phyloP scores from a whole-genome alignment of 2,888 invertebrate genomes.

The Chrysomela aeneicollis region DNA sequence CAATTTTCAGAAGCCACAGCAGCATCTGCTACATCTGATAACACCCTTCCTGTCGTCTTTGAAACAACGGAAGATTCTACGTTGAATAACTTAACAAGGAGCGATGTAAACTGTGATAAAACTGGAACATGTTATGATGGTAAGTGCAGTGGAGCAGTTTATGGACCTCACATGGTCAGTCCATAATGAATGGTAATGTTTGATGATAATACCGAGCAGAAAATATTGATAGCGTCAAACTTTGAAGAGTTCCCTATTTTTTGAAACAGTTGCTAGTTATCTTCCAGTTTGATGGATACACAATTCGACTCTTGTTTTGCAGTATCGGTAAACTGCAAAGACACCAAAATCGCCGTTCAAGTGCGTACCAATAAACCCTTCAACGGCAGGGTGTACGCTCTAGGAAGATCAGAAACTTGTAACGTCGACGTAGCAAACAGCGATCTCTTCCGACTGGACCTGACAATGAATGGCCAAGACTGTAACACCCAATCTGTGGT shows the following conservation, averaged over 20 bases:
- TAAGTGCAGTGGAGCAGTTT: too few relatives aligned
- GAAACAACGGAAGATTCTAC: slow-evolving; percentile 80
- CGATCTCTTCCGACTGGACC: slow-evolving; percentile 88
- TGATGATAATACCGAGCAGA: too few relatives aligned
- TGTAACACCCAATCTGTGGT: slow-evolving; percentile 96
- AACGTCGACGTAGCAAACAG: slow-evolving; percentile 94
- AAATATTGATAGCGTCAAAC: too few relatives aligned
- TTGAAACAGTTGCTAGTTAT: too few relatives aligned
- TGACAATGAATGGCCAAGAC: slow-evolving; percentile 93
- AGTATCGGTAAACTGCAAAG: slow-evolving; percentile 95
- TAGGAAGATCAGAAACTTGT: slow-evolving; percentile 93
- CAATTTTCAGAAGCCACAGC: slow-evolving; percentile 44
- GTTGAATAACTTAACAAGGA: slow-evolving; percentile 77
- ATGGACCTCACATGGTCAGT: too few relatives aligned
- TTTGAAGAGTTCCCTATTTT: too few relatives aligned
- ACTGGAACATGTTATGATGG: slow-evolving; percentile 96
- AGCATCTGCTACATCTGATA: slow-evolving; percentile 60
- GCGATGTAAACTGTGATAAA: slow-evolving; percentile 88
- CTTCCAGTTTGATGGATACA: too few relatives aligned
- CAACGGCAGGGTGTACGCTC: slow-evolving; percentile 92
- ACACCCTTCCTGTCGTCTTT: slow-evolving; percentile 76
- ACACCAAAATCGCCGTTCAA: slow-evolving; percentile 91
- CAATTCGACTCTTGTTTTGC: too few relatives aligned
- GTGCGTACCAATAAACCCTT: slow-evolving; percentile 93
- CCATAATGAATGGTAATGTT: too few relatives aligned